These are phyloP conservation scores for Pinna nobilis DNA, from an alignment of 1,140 invertebrate genomes.

Conservation along the genomic window DNA sequence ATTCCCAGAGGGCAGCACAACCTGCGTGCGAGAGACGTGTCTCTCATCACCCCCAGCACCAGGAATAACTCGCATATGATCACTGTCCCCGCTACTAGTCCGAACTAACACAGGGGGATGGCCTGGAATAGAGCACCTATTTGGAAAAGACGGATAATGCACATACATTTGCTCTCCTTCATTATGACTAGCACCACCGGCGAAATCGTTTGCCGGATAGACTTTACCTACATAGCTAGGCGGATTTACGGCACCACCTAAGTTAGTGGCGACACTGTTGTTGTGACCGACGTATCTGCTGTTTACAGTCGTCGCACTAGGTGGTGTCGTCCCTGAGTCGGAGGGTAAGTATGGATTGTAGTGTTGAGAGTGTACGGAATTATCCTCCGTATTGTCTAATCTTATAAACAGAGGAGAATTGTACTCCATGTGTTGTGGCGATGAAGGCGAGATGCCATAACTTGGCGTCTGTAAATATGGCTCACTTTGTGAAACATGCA, in stretches of 20 bases:
- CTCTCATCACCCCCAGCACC: conserved; percentile 29
- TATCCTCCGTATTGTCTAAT: not conserved
- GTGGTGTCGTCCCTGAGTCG: conserved; percentile 7
- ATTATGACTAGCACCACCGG: conserved; percentile 38
- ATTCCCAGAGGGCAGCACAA: not conserved
- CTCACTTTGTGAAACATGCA: conserved; percentile 31
- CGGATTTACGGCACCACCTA: conserved; percentile 36
- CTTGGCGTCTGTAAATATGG: not conserved
- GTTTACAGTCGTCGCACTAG: conserved; percentile 20
- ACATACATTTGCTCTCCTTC: conserved; percentile 35
- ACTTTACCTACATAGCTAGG: conserved; percentile 27
- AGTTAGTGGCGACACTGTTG: not conserved
- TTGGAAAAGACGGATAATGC: conserved; percentile 18
- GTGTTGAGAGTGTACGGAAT: conserved; percentile 6
- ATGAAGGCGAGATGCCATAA: not conserved
- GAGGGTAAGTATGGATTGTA: conserved; percentile 16
- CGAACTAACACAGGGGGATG: conserved; percentile 37
- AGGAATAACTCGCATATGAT: conserved; percentile 40
- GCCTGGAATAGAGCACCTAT: conserved; percentile 24
- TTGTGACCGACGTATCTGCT: conserved; percentile 3
- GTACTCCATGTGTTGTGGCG: not conserved
- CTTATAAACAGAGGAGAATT: conserved; percentile 4
- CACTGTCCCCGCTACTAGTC: conserved; percentile 52
- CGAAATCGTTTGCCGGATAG: conserved; percentile 5
- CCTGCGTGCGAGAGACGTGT: conserved; percentile 27